Evolutionary conservation across 2,888 invertebrate genomes (phyloP), one percentile per base, ranked within the genome.

Genomic region (Temnothorax ravouxi): DNA sequence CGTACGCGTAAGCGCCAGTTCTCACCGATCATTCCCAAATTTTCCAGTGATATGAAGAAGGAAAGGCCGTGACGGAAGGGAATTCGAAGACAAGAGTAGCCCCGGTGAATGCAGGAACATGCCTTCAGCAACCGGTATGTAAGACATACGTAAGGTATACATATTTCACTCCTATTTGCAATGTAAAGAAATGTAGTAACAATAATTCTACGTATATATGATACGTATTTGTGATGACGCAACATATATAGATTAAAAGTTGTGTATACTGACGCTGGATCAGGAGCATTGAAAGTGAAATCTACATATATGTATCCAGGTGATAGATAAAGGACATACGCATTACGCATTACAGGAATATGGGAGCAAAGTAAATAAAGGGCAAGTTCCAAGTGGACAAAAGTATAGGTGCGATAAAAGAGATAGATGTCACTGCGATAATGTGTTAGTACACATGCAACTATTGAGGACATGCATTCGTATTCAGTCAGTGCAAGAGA

Each of bases 81-180:
- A 87, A 88, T 88, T 50, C 79, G 84, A 84, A 86, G 86, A 85
- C 84, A 88, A 90, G 84, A 84, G 84, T 86, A 86, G 84, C 82
- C 85, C 88, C 77, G 88, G 85, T 85, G 86, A 87, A 69, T 86
- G 90, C 87, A 91, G 87, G 85, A 89, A 91, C 82, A 90, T 94
- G 94, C 94, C 94, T 91, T 94, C 94, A 85, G 94, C 93, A 86
- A 94, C 93, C 90, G 93, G 94, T 94, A 87, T 5, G 91, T 87
- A 80, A 59, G 18, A 21, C 3, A n/a, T 52, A 21, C 6, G 3
- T 9, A 0, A 15, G 6, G 38, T 9, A 15, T 9, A 21, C 18
- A 2, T 9, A 6, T 52, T n/a, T 81, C 2, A 38, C 15, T 25
- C 34, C 29, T 79, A 11, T 2, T 18, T 72, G 56, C 15, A 64